A percentile compares a stretch with the other conserved stretches of the same genome.
phyloP scores from a whole-genome alignment of 2,888 invertebrate species.

The Agrotis segetum region DNA sequence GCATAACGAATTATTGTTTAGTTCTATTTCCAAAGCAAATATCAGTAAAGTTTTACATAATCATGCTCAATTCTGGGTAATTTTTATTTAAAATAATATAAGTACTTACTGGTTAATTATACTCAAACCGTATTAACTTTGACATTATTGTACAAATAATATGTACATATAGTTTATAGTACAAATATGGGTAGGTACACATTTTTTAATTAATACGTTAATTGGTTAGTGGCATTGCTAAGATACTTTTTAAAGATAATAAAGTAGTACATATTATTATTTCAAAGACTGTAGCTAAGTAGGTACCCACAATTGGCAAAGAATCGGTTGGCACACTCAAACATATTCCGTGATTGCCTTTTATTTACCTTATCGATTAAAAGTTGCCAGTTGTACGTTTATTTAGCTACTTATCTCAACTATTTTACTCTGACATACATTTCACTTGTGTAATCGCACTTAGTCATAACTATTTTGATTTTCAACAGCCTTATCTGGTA shows the following conservation, averaged over 20 bases:
- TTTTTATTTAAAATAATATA: no score
- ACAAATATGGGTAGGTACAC: background rate
- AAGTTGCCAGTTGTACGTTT: slow-evolving; percentile 21
- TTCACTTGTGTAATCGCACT: slow-evolving; percentile 12
- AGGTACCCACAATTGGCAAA: background rate
- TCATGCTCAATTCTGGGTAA: no score
- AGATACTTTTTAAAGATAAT: background rate
- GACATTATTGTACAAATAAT: no score
- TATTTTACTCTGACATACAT: slow-evolving; percentile 42
- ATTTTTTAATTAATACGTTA: background rate
- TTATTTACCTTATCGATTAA: slow-evolving; percentile 31
- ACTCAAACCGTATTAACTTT: background rate
- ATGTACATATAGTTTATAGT: no score
- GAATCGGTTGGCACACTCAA: slow-evolving; percentile 9
- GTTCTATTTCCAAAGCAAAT: no score
- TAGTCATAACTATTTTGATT: slow-evolving; percentile 20
- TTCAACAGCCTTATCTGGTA: slow-evolving; percentile 18
- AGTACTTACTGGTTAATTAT: background rate
- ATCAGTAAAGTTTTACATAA: no score
- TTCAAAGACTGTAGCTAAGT: background rate
- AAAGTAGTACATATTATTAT: background rate
- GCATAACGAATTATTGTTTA: no score
- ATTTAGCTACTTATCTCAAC: slow-evolving; percentile 31
- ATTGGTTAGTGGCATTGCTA: background rate
- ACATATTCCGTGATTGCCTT: slow-evolving; percentile 8